Evolutionary conservation across 2,888 invertebrate genomes (phyloP).

Genomic region (Rapana venosa): DNA sequence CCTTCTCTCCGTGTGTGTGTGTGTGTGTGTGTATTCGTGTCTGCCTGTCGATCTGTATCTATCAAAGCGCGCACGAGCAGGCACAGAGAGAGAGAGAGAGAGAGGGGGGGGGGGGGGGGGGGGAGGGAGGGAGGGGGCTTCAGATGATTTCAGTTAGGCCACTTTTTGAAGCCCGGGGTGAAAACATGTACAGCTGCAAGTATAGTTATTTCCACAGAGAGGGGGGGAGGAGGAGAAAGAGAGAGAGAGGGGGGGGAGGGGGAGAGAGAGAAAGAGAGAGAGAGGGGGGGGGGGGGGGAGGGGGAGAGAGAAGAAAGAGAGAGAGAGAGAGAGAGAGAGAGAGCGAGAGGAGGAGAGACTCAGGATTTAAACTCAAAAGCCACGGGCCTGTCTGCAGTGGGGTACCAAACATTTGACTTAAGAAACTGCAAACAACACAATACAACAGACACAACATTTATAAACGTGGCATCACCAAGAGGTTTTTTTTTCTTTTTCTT

Average conservation of each 20-base stretch:
- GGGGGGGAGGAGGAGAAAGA: not conserved
- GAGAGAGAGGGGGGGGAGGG: not conserved
- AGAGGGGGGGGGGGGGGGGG: not conserved
- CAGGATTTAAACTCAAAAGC: not conserved
- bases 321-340: not conserved
- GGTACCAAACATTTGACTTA: too few species aligned
- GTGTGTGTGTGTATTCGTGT: conserved; percentile 11
- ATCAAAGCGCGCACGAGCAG: not conserved
- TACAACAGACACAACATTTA: too few species aligned
- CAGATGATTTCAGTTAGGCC: too few species aligned
- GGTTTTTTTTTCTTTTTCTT: too few species aligned
- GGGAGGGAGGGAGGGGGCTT: too few species aligned
- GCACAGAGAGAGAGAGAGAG: not conserved
- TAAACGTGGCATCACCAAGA: too few species aligned
- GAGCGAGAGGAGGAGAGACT: not conserved
- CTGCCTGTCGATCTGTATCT: not conserved
- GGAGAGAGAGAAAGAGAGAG: not conserved
- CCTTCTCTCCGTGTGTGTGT: not conserved
- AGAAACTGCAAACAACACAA: too few species aligned
- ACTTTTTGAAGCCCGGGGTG: not conserved
- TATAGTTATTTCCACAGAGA: too few species aligned
- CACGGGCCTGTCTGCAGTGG: too few species aligned
- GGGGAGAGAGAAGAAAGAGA: not conserved
- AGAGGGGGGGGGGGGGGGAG: not conserved
- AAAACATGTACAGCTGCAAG: too few species aligned